Evolutionary conservation across 2,888 invertebrate species (phyloP).

Genomic region (Tipula confusa): DNA sequence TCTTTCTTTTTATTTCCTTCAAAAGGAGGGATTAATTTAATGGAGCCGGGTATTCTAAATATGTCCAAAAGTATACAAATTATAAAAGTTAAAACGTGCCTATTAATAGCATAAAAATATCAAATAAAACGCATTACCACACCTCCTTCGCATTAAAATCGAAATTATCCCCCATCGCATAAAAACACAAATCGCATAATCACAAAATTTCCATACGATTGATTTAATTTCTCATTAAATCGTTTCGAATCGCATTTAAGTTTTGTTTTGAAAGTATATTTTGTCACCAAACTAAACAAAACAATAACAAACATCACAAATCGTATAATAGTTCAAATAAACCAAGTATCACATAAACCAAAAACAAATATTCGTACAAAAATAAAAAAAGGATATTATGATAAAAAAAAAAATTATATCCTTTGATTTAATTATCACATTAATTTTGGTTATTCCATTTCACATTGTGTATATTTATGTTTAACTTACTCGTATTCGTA

Average conservation of each 20-base stretch:
- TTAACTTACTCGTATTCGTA: background rate
- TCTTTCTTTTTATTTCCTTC: too few relatives aligned
- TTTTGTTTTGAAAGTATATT: background rate
- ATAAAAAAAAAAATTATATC: background rate
- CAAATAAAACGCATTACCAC: too few relatives aligned
- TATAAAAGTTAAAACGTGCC: too few relatives aligned
- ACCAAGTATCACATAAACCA: background rate
- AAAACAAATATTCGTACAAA: background rate
- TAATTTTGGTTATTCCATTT: constrained; percentile 6
- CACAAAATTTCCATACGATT: background rate
- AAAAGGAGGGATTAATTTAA: too few relatives aligned
- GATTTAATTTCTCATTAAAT: background rate
- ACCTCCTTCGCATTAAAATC: too few relatives aligned
- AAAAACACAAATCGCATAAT: background rate
- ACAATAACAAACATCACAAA: background rate
- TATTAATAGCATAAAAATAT: too few relatives aligned
- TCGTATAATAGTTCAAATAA: background rate
- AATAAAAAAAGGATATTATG: background rate
- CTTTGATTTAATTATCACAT: constrained; percentile 25
- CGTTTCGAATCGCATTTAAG: background rate
- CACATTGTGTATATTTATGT: background rate
- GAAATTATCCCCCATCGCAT: background rate
- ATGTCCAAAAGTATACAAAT: too few relatives aligned
- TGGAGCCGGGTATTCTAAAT: too few relatives aligned
- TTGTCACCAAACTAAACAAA: background rate